These are phyloP conservation scores for Drosophila siamana DNA, from an alignment of 2,888 invertebrate species.

Conservation along the genomic window DNA sequence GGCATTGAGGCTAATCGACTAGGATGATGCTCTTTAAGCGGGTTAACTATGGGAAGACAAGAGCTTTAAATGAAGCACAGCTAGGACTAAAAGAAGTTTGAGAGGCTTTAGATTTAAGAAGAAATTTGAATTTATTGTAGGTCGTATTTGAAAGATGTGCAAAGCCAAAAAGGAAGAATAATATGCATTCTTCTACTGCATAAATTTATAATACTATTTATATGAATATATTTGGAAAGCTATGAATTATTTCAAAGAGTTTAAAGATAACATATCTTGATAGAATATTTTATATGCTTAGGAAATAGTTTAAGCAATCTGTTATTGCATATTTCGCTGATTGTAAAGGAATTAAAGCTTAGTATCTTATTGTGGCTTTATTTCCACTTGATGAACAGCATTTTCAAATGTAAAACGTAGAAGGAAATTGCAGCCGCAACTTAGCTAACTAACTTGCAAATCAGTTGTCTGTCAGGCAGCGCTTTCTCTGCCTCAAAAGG, in stretches of 20 bases:
- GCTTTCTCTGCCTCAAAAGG: constrained; percentile 27
- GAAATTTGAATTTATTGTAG: too few species aligned
- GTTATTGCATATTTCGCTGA: too few species aligned
- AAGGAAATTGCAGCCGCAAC: background rate
- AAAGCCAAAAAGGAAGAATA: too few species aligned
- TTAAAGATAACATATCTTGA: background rate
- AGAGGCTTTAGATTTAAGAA: too few species aligned
- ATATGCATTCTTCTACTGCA: too few species aligned
- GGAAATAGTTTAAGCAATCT: too few species aligned
- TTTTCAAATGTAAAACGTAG: background rate
- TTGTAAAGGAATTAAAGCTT: too few species aligned
- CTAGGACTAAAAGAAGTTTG: too few species aligned
- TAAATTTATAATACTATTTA: too few species aligned
- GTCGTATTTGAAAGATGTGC: too few species aligned
- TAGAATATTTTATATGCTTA: background rate
- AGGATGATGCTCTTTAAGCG: constrained; percentile 19
- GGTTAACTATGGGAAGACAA: background rate
- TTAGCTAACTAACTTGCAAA: constrained; percentile 28
- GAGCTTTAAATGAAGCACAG: background rate
- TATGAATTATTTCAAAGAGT: background rate
- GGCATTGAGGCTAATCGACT: constrained; percentile 21
- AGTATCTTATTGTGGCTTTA: background rate
- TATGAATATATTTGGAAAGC: too few species aligned
- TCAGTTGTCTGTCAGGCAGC: constrained; percentile 17
- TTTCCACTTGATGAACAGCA: background rate